A percentile compares a stretch with the other conserved stretches of the same genome.
Conservation (phyloP, 2,888 invertebrate species). For the Rapana venosa region DNA sequence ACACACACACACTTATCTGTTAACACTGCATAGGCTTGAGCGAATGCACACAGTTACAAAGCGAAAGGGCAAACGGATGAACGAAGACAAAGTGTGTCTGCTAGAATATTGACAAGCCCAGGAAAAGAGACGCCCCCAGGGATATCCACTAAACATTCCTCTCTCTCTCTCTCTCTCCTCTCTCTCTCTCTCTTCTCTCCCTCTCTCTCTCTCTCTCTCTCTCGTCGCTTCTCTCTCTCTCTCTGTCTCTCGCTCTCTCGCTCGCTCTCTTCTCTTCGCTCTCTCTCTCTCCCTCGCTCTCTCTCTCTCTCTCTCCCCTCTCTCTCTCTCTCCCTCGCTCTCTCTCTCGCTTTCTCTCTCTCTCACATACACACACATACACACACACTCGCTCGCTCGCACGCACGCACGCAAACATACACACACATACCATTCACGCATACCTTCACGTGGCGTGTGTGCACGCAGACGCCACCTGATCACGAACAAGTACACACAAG, state of each 20-base stretch:
- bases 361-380: neutral
- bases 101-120: neutral
- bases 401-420: neutral
- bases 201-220: neutral
- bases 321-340: neutral
- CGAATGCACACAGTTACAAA: too few species aligned
- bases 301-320: neutral
- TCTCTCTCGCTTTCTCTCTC: neutral
- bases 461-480: neutral
- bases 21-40: too few species aligned
- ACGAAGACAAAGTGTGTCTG: too few species aligned
- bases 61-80: too few species aligned
- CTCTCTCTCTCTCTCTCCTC: neutral
- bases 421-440: neutral
- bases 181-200: neutral
- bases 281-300: too few species aligned
- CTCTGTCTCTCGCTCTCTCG: slow-evolving; percentile 13
- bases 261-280: too few species aligned
- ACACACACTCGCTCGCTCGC: neutral
- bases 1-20: too few species aligned
- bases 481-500: neutral
- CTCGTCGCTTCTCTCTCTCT: neutral
- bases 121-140: neutral
- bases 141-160: neutral
- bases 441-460: too few species aligned